A percentile compares a stretch with the other conserved stretches of the same genome.
Evolutionary conservation across 2,888 invertebrate genomes (phyloP).

Genomic region (Helicoverpa assulta): DNA sequence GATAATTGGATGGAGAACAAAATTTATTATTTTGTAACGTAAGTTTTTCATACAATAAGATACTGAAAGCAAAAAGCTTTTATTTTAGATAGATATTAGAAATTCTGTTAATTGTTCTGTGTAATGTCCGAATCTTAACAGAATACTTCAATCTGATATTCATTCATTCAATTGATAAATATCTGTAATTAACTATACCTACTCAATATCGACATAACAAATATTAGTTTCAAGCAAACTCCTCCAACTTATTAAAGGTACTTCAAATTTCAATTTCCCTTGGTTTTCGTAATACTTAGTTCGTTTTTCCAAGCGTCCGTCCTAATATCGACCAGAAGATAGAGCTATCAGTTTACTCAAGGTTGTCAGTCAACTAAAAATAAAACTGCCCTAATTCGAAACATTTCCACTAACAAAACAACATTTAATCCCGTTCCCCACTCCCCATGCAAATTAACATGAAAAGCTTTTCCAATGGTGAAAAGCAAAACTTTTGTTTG

Average conservation of each 20-base stretch:
- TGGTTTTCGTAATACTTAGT: neutral
- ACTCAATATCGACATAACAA: too few species aligned
- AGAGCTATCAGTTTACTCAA: slow-evolving; percentile 15
- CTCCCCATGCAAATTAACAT: slow-evolving; percentile 55
- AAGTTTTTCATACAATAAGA: neutral
- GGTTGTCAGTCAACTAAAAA: slow-evolving; percentile 25
- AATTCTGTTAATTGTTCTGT: neutral
- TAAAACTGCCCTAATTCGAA: slow-evolving; percentile 39
- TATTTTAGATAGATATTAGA: too few species aligned
- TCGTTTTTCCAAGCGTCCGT: neutral
- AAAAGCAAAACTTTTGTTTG: slow-evolving; percentile 56
- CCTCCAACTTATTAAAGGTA: neutral
- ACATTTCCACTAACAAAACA: slow-evolving; percentile 52
- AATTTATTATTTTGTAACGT: neutral
- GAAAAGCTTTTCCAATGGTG: slow-evolving; percentile 57
- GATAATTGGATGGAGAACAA: slow-evolving; percentile 26
- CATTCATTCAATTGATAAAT: too few species aligned
- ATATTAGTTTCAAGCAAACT: neutral
- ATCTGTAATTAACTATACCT: too few species aligned
- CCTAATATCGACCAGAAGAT: slow-evolving; percentile 1
- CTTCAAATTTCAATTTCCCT: neutral
- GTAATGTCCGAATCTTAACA: neutral
- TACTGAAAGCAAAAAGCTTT: neutral
- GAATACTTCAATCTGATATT: neutral
- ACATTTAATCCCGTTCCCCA: slow-evolving; percentile 55